Evolutionary conservation across 2,113 vertebrate species (phyloP).

Genomic region (Seriola rivoliana): DNA sequence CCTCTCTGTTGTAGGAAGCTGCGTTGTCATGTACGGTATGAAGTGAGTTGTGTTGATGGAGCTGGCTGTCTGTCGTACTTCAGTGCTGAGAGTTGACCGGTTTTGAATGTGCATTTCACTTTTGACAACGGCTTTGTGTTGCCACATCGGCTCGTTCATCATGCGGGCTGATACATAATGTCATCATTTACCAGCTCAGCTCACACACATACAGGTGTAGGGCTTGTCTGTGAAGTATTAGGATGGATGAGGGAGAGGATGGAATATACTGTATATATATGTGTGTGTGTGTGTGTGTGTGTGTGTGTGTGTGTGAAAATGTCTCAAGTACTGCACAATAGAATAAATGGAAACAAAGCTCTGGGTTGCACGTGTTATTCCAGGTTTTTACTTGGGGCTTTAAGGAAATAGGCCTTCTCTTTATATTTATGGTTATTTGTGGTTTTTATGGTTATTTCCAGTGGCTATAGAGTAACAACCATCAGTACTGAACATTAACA

Average conservation of each 20-base stretch:
- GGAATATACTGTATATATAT: background rate
- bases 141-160: conserved; percentile 10
- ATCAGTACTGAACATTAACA: background rate
- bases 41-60: conserved; percentile 2
- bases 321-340: background rate
- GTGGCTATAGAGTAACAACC: background rate
- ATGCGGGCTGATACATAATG: conserved; percentile 30
- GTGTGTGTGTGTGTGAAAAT: no score
- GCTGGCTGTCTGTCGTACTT: background rate
- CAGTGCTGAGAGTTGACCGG: background rate
- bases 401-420: background rate
- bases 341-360: background rate
- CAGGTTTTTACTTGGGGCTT: background rate
- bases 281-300: background rate
- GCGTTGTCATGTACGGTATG: background rate
- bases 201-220: conserved; percentile 16
- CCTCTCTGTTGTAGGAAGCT: background rate
- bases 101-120: background rate
- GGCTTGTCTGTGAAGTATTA: conserved; percentile 25
- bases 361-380: background rate
- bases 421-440: background rate
- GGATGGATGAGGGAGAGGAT: conserved; percentile 31
- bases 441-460: background rate
- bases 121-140: conserved; percentile 20
- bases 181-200: conserved; percentile 50